Percentiles rank a stretch among this genome's conserved stretches.
Evolutionary conservation across 1,140 invertebrate species (phyloP).

Genomic region (Yoshiicerus persimilis): DNA sequence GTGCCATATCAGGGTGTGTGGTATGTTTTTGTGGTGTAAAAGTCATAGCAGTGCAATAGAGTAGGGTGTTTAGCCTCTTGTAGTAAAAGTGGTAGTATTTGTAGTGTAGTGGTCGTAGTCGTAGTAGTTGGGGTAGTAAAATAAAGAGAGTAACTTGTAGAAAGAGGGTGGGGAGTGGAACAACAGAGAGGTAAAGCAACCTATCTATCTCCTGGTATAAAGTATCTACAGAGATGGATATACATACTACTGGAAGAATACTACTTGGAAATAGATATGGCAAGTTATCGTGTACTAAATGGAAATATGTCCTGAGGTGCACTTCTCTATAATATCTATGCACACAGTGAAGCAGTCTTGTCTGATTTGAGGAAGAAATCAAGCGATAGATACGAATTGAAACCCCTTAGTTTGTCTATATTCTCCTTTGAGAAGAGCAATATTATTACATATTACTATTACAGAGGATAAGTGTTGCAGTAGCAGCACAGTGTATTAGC

Average conservation of each 20-base stretch:
- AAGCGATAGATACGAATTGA: background rate
- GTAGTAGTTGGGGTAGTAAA: constrained; percentile 21
- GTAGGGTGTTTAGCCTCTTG: constrained; percentile 9
- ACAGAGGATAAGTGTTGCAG: too few relatives aligned
- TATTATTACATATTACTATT: too few relatives aligned
- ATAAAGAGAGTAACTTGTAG: constrained; percentile 10
- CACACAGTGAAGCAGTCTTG: background rate
- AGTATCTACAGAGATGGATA: background rate
- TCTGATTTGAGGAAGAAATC: background rate
- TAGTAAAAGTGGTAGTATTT: constrained; percentile 20
- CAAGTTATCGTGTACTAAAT: background rate
- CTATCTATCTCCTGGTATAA: background rate
- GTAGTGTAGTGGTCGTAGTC: background rate
- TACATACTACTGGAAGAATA: background rate
- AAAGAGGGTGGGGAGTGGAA: constrained; percentile 10
- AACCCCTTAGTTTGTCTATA: too few relatives aligned
- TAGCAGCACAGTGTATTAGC: too few relatives aligned
- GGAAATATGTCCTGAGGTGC: background rate
- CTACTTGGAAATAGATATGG: background rate
- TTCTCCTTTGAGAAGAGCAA: too few relatives aligned
- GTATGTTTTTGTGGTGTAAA: constrained; percentile 20
- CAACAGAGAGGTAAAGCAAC: background rate
- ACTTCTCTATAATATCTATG: background rate
- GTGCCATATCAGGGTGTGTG: constrained; percentile 20
- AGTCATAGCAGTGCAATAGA: constrained; percentile 1